Conservation (phyloP, 2,797 vertebrate species). For the Percopsis omiscomaycus region DNA sequence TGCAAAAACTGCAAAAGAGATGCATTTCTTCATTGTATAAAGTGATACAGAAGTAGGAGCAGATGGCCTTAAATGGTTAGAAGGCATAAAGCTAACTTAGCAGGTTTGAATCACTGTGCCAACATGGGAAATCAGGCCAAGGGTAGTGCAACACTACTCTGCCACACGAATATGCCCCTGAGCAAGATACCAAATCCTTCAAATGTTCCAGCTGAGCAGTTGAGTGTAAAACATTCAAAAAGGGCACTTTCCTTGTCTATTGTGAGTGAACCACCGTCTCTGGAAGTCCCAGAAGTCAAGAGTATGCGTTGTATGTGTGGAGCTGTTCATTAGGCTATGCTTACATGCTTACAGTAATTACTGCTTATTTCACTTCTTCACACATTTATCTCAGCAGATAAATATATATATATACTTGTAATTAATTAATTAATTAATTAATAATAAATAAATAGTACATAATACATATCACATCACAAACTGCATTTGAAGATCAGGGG, state of each 20-base stretch:
- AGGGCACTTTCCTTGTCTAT: background rate
- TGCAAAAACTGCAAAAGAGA: constrained; percentile 6
- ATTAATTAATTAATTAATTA: too few relatives aligned
- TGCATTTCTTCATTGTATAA: too few relatives aligned
- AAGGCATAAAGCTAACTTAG: constrained; percentile 1
- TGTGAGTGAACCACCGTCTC: constrained; percentile 10
- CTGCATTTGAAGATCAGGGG: too few relatives aligned
- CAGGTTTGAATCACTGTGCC: background rate
- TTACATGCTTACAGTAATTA: too few relatives aligned
- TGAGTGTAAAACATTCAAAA: constrained; percentile 5
- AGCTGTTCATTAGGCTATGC: too few relatives aligned
- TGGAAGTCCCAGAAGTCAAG: background rate
- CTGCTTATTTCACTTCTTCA: too few relatives aligned
- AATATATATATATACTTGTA: too few relatives aligned
- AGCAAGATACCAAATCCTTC: background rate
- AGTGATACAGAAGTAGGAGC: background rate
- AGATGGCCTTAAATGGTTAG: background rate
- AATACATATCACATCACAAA: too few relatives aligned
- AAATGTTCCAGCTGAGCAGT: background rate
- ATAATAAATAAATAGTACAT: too few relatives aligned
- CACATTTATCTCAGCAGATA: too few relatives aligned
- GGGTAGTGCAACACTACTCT: constrained; percentile 4
- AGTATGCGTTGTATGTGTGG: background rate
- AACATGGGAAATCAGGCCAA: background rate
- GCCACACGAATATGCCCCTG: background rate